phyloP scores from a whole-genome alignment of 2,797 vertebrate genomes.

The Pseudochaenichthys georgianus region DNA sequence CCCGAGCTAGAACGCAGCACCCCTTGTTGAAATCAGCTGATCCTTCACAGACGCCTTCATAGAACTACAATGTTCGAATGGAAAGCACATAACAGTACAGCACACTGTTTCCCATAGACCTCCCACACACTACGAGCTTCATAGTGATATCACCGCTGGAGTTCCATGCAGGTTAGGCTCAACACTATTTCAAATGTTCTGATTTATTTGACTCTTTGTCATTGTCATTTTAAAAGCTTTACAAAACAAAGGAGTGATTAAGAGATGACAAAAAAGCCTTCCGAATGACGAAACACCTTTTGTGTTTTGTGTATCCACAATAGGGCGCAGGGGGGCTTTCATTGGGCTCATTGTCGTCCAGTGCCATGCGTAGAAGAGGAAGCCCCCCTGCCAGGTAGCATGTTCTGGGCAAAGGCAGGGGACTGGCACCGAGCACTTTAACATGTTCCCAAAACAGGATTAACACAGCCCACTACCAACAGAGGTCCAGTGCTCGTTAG shows the following conservation, averaged over 20 bases:
- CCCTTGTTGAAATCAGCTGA: constrained; percentile 73
- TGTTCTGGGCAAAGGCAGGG: constrained; percentile 74
- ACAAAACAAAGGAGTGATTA: constrained; percentile 31
- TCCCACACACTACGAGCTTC: constrained; percentile 41
- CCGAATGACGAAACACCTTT: constrained; percentile 40
- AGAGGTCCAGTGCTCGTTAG: constrained; percentile 69
- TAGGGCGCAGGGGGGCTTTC: constrained; percentile 50
- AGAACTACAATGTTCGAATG: constrained; percentile 37
- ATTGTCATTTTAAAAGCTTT: constrained; percentile 20
- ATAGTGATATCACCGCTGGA: constrained; percentile 2
- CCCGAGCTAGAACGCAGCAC: constrained; percentile 72
- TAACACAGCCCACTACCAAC: constrained; percentile 71
- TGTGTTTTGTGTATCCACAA: constrained; percentile 39
- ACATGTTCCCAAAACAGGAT: constrained; percentile 81
- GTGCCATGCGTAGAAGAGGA: constrained; percentile 64
- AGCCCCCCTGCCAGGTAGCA: constrained; percentile 78
- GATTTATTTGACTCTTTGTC: neutral
- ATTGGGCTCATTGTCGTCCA: constrained; percentile 60
- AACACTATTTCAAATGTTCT: constrained; percentile 3
- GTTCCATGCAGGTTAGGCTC: constrained; percentile 1
- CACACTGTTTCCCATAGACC: constrained; percentile 41
- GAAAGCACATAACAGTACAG: constrained; percentile 43
- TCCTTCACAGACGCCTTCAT: constrained; percentile 64
- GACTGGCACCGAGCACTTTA: constrained; percentile 65
- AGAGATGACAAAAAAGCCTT: constrained; percentile 13